Evolutionary conservation across 2,113 vertebrate genomes (phyloP), one percentile per base, ranked within the genome.

Genomic region (Piaya cayana): DNA sequence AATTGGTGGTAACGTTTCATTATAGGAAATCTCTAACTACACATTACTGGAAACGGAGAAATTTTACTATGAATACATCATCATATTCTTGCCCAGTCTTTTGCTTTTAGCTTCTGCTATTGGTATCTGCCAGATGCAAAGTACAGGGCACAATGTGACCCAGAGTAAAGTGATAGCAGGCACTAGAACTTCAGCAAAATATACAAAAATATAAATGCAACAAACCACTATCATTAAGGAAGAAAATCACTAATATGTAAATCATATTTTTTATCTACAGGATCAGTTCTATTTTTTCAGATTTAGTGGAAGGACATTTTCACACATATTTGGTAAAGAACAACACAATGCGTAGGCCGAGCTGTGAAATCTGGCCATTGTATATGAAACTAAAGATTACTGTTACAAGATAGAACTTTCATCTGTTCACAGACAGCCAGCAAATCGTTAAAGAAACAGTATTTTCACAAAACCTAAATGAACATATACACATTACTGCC

Each of bases 321-420:
- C 93, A 91, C 87, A 95, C 36, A 37, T 69, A 58, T 37, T 92
- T 42, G 43, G 37, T 69, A 19, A 92, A 88, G 55, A 12, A 76
- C 82, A 92, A 77, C 50, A 71, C 6, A 49, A 53, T 49, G 56
- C 3, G 58, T 94, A 87, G 88, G 81, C 72, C 27, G 84, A 82
- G 85, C 70, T 96, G 81, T 82, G 86, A 95, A 95, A 92, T 93
- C 81, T 91, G 86, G 45, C 39, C 74, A 92, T 91, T 94, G 82
- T 87, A 32, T 30, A 67, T 29, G 75, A 88, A 86, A 80, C 26
- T 50, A 80, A 95, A 80, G 82, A 69, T 85, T 90, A 82, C n/a
- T 80, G 75, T 87, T 59, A 77, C 11, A 90, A 77, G 63, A 71
- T 0, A 87, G 42, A 79, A 32, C 27, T 83, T 95, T 80, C 10